Evolutionary conservation across 2,113 vertebrate species (phyloP).

Genomic region (Empidonax traillii): DNA sequence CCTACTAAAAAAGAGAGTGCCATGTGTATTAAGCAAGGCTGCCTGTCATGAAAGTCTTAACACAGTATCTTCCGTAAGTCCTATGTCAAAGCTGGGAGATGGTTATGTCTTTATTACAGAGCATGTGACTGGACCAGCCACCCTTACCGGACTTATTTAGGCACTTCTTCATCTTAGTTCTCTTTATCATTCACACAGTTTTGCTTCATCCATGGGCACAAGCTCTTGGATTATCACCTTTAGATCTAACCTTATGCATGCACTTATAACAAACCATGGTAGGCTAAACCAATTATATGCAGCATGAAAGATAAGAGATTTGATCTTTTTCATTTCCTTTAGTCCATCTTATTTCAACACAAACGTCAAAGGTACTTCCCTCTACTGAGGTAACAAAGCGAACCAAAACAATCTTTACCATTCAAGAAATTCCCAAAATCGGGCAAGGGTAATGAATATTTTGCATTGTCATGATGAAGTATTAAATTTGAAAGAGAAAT

Average conservation of each 20-base stretch:
- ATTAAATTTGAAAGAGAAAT: neutral
- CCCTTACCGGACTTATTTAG: neutral
- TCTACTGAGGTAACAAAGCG: neutral
- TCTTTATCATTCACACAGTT: neutral
- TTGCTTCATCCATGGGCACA: neutral
- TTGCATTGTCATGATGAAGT: neutral
- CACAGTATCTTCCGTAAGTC: neutral
- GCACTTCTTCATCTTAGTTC: neutral
- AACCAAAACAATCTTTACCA: neutral
- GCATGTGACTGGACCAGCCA: neutral
- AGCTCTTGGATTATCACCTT: neutral
- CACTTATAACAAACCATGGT: neutral
- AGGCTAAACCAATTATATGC: neutral
- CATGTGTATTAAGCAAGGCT: neutral
- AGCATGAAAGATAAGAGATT: neutral
- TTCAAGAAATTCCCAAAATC: neutral
- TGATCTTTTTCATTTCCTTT: neutral
- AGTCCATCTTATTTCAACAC: neutral
- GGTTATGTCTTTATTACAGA: neutral
- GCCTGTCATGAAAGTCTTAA: neutral
- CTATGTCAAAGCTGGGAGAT: neutral
- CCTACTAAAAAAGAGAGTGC: neutral
- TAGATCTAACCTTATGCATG: neutral
- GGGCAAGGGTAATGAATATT: neutral
- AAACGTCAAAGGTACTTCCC: neutral